These are phyloP conservation scores for Hydrophis major DNA, from an alignment of 2,797 vertebrate species.

Conservation along the genomic window DNA sequence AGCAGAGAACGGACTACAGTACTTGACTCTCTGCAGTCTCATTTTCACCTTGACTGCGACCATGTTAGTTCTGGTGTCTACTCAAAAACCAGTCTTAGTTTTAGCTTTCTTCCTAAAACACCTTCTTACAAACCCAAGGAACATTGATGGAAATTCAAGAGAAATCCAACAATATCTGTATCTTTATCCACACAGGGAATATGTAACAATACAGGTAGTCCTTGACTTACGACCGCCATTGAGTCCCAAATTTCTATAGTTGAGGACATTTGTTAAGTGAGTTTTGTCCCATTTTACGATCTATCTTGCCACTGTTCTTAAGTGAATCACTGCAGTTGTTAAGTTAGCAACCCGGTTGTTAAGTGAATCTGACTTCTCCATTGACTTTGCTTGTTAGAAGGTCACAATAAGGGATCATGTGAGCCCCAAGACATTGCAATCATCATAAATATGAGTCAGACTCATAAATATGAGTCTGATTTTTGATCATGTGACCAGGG, in stretches of 20 bases:
- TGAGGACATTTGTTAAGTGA: background rate
- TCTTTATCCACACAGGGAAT: background rate
- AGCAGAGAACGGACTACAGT: background rate
- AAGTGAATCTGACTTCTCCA: background rate
- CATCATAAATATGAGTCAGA: background rate
- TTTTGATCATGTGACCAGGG: background rate
- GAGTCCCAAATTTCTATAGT: background rate
- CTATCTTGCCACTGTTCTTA: background rate
- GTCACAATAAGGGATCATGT: background rate
- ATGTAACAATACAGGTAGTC: background rate
- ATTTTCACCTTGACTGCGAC: background rate
- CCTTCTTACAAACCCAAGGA: background rate
- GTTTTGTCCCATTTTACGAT: background rate
- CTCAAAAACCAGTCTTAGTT: background rate
- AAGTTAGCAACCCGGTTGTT: background rate
- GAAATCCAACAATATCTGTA: background rate
- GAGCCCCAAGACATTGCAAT: background rate
- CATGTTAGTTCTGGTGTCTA: background rate
- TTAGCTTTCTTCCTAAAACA: background rate
- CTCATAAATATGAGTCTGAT: background rate
- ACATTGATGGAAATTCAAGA: background rate
- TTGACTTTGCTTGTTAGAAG: background rate
- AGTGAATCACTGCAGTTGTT: background rate
- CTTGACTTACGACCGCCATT: background rate
- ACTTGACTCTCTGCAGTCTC: background rate